Conservation (phyloP, 2,113 vertebrate genomes). For the Takifugu flavidus region DNA sequence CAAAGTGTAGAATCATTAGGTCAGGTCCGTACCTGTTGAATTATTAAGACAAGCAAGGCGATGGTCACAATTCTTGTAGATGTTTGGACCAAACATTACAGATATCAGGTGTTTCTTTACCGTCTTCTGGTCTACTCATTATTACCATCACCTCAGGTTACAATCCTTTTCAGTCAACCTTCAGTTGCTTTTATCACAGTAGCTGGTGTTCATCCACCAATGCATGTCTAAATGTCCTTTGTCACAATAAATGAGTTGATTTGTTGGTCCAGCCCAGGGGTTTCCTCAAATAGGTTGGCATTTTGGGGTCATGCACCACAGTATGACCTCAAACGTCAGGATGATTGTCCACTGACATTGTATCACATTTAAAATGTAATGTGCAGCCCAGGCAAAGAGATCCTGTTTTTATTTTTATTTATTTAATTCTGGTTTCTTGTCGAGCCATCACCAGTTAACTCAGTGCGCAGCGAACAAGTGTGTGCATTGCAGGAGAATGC, state of each 20-base stretch:
- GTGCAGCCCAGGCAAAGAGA: too few relatives aligned
- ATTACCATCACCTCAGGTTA: neutral
- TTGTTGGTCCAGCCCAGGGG: slow-evolving; percentile 13
- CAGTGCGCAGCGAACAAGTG: neutral
- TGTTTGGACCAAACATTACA: too few relatives aligned
- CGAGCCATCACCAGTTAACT: neutral
- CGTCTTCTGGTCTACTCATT: neutral
- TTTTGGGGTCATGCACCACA: slow-evolving; percentile 53
- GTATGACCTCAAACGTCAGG: neutral
- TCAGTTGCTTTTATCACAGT: slow-evolving; percentile 15
- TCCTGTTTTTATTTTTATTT: too few relatives aligned
- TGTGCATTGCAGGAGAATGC: neutral
- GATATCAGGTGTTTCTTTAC: too few relatives aligned
- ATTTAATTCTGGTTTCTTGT: neutral
- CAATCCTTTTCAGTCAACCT: neutral
- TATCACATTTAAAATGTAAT: too few relatives aligned
- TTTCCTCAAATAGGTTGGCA: slow-evolving; percentile 46
- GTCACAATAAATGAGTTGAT: slow-evolving; percentile 11
- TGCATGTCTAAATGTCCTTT: slow-evolving; percentile 27
- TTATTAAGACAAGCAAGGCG: slow-evolving; percentile 19
- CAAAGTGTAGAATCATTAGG: slow-evolving; percentile 11
- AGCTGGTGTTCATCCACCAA: slow-evolving; percentile 12
- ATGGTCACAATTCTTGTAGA: too few relatives aligned
- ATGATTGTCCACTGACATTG: neutral
- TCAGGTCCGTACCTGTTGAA: slow-evolving; percentile 20